Conservation (phyloP, 2,888 invertebrate species). For the Leptura quadrifasciata region DNA sequence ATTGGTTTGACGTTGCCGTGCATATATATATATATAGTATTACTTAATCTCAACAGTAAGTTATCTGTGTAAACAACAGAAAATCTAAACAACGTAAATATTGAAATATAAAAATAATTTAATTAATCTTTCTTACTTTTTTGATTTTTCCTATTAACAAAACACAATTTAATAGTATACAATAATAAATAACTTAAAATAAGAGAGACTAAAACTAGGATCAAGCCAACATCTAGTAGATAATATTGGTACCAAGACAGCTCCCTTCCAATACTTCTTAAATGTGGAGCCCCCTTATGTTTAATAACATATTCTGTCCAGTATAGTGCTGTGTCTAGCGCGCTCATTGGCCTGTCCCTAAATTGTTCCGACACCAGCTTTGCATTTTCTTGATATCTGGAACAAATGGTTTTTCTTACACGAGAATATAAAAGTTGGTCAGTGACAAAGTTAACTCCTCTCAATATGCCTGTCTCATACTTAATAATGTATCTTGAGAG, state of each 20-base stretch:
- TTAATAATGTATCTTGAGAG: too few relatives aligned
- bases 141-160: background rate
- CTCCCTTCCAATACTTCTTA: slow-evolving; percentile 75
- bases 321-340: slow-evolving; percentile 78
- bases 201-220: slow-evolving; percentile 29
- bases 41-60: too few relatives aligned
- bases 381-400: slow-evolving; percentile 76
- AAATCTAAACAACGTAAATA: too few relatives aligned
- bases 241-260: slow-evolving; percentile 73
- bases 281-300: slow-evolving; percentile 76
- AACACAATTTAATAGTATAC: background rate
- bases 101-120: background rate
- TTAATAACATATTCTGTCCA: slow-evolving; percentile 81
- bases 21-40: too few relatives aligned
- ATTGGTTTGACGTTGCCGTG: too few relatives aligned
- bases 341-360: slow-evolving; percentile 77
- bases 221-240: slow-evolving; percentile 55
- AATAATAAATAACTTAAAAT: slow-evolving; percentile 18
- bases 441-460: too few relatives aligned
- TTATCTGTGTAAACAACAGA: too few relatives aligned
- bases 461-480: too few relatives aligned
- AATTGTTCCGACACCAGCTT: slow-evolving; percentile 75
- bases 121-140: background rate
- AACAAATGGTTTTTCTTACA: slow-evolving; percentile 54
- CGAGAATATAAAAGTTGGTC: slow-evolving; percentile 29